Evolutionary conservation across 1,140 invertebrate genomes (phyloP), one percentile per base, ranked within the genome.

Genomic region (Drosophila takahashii): DNA sequence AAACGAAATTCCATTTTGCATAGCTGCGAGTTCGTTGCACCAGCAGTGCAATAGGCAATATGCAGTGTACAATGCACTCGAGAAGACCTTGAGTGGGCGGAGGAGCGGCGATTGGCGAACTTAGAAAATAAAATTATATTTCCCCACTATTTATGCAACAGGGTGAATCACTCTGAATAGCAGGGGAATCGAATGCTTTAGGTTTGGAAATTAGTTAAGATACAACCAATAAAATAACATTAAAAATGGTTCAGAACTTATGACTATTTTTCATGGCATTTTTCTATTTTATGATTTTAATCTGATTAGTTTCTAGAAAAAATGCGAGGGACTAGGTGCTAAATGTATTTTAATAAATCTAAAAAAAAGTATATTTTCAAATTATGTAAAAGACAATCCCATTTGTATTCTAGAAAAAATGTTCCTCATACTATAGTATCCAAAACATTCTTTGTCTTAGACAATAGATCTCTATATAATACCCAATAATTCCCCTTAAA

Each of bases 11-110:
- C 16, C 52, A 59, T 47, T 48, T 70, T 11, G 52, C 62, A 75
- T 79, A 84, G 53, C 65, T 39, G 42, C 22, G 59, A 86, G 83
- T 86, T 86, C 78, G 78, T 81, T 86, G 81, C 81, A 85, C 81
- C 44, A 51, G 42, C 45, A 48, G n/a, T 51, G 51, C 47, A 48
- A n/a, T 15, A 15, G 15, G 26, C 53, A 44, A 15, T 29, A 13
- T 45, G 42, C 45, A 39, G 10, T 65, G 54, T 48, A 13, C 41
- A 69, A 48, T 70, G 64, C 66, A 69, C 66, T 69, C 66, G 50
- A 29, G 0, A 18, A 37, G 64, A 41, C 64, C 64, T 65, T 65
- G 64, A 64, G 16, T 44, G 15, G 27, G 18, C 44, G 34, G 44
- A 18, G 32, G n/a, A n/a, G 42, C 45, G 11, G 32, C 16, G 3